A percentile compares a stretch with the other conserved stretches of the same genome.
These are phyloP conservation scores for Drosophila maculinotata DNA, from an alignment of 2,888 invertebrate genomes.

Conservation along the genomic window DNA sequence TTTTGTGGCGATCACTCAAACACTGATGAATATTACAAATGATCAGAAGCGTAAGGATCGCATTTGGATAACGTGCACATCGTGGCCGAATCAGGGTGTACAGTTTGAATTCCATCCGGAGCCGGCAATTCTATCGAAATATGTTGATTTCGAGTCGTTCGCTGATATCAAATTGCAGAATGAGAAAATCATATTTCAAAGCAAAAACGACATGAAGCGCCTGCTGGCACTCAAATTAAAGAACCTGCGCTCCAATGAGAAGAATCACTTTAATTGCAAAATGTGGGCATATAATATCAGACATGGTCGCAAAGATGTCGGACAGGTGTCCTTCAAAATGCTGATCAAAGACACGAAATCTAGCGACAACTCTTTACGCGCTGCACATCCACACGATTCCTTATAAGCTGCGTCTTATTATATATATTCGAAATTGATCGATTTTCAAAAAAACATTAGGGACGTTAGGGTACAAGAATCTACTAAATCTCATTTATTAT, in stretches of 20 bases:
- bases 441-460: no score
- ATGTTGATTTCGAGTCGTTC: slow-evolving; percentile 28
- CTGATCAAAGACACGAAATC: neutral
- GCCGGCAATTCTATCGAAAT: slow-evolving; percentile 32
- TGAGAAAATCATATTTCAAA: slow-evolving; percentile 1
- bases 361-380: neutral
- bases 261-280: slow-evolving; percentile 39
- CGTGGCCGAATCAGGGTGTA: neutral
- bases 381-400: slow-evolving; percentile 2
- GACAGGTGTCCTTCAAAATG: slow-evolving; percentile 37
- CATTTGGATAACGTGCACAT: slow-evolving; percentile 54
- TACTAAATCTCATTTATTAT: no score
- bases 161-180: neutral
- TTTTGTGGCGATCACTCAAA: slow-evolving; percentile 2
- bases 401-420: slow-evolving; percentile 25
- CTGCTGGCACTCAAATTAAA: slow-evolving; percentile 53
- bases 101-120: slow-evolving; percentile 41
- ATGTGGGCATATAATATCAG: slow-evolving; percentile 61
- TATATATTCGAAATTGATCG: no score
- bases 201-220: slow-evolving; percentile 48
- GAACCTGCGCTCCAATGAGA: slow-evolving; percentile 19
- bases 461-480: no score
- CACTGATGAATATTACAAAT: slow-evolving; percentile 1
- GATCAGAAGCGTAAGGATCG: slow-evolving; percentile 18
- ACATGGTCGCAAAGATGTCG: slow-evolving; percentile 5